Conservation (phyloP, 2,797 vertebrate species). For the Malacoctenus gilli region DNA sequence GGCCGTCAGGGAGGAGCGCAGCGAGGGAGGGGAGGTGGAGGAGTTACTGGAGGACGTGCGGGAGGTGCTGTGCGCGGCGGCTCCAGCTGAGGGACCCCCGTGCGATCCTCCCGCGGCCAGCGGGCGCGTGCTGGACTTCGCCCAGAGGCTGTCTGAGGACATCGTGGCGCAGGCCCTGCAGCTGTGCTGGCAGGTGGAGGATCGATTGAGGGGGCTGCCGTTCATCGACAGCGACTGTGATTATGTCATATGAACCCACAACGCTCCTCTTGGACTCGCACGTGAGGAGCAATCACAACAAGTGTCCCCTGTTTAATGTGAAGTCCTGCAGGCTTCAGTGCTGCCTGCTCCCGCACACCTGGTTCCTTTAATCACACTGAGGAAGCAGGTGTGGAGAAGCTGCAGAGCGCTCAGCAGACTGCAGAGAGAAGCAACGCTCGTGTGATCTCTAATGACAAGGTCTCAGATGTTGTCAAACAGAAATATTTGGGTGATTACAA, state of each 20-base stretch:
- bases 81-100: not conserved
- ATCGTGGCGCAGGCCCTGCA: constrained; percentile 82
- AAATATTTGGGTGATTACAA: not conserved
- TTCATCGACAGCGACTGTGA: constrained; percentile 77
- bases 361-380: too few species aligned
- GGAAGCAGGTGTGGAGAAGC: too few species aligned
- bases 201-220: constrained; percentile 81
- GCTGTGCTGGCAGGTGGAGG: constrained; percentile 81
- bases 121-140: constrained; percentile 71
- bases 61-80: not conserved
- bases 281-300: too few species aligned
- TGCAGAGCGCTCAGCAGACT: too few species aligned
- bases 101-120: not conserved
- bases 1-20: constrained; percentile 1
- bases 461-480: not conserved
- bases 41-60: constrained; percentile 37
- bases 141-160: constrained; percentile 80
- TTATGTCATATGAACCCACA: not conserved
- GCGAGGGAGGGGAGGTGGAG: constrained; percentile 63
- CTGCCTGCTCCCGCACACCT: too few species aligned
- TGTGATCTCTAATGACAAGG: too few species aligned
- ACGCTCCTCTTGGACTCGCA: too few species aligned
- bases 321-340: too few species aligned
- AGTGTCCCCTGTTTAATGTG: too few species aligned
- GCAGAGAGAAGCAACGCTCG: too few species aligned